Percentiles rank a stretch among this genome's conserved stretches.
Evolutionary conservation across 2,797 vertebrate genomes (phyloP).

Genomic region (Aeoliscus strigatus): DNA sequence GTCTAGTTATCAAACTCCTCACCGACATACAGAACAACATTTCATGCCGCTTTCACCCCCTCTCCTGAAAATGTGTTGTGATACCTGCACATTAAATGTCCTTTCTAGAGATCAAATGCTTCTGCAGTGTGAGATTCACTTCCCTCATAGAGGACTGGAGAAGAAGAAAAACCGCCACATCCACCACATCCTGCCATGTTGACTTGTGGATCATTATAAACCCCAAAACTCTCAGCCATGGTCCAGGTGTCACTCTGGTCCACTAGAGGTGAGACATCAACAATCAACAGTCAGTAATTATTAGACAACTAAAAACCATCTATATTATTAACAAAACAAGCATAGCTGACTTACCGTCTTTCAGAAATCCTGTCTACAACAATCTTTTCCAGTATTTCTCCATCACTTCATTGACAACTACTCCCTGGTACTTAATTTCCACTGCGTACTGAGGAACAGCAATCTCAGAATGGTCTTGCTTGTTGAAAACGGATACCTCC

Average conservation of each 20-base stretch:
- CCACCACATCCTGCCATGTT: too few relatives aligned
- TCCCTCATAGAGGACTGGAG: too few relatives aligned
- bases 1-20: too few relatives aligned
- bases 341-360: too few relatives aligned
- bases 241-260: constrained; percentile 1
- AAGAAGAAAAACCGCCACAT: too few relatives aligned
- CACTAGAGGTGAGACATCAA: constrained; percentile 1
- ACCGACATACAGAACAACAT: too few relatives aligned
- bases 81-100: too few relatives aligned
- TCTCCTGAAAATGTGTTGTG: too few relatives aligned
- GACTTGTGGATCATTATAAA: too few relatives aligned
- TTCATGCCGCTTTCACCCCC: too few relatives aligned
- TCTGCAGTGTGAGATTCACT: too few relatives aligned
- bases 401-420: constrained; percentile 72
- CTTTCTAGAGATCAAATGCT: too few relatives aligned
- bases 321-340: neutral
- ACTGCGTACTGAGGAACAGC: constrained; percentile 72
- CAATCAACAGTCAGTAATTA: neutral
- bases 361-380: neutral
- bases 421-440: constrained; percentile 66
- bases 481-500: constrained; percentile 64
- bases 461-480: constrained; percentile 28
- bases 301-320: neutral
- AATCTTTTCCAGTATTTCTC: constrained; percentile 63
- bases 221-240: neutral